These are phyloP conservation scores for Nomada fucata DNA, from an alignment of 2,888 invertebrate genomes.

Conservation along the genomic window DNA sequence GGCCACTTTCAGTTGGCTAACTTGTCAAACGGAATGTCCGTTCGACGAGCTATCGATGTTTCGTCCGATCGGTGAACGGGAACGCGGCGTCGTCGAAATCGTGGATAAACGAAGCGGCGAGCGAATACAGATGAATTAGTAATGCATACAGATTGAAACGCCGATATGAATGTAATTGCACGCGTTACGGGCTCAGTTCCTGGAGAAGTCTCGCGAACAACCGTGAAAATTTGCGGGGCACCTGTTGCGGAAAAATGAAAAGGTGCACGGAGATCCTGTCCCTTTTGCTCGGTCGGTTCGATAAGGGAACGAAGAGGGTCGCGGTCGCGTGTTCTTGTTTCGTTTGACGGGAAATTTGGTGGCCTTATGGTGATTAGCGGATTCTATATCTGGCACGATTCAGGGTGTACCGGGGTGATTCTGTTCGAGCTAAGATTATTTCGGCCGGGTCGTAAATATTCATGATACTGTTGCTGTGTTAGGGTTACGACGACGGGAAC, in stretches of 20 bases:
- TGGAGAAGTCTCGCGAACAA: conserved; percentile 3
- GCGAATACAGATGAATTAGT: background rate
- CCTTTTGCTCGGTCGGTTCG: background rate
- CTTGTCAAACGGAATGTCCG: conserved; percentile 59
- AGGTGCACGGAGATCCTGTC: conserved; percentile 4
- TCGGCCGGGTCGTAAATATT: background rate
- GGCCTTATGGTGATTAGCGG: background rate
- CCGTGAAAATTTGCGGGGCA: conserved; percentile 29
- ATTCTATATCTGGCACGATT: background rate
- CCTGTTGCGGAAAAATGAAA: conserved; percentile 42
- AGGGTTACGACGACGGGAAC: background rate
- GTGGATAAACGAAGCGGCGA: no score
- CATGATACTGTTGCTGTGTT: background rate
- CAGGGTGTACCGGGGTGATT: background rate
- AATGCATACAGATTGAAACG: no score
- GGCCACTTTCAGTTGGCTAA: conserved; percentile 39
- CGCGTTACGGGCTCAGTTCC: background rate
- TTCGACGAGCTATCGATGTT: conserved; percentile 36
- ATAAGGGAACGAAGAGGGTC: conserved; percentile 11
- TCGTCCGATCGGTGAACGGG: background rate
- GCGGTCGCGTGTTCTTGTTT: background rate
- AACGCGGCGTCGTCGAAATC: background rate
- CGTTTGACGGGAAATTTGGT: conserved; percentile 10
- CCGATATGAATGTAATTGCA: conserved; percentile 5
- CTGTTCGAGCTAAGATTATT: background rate